Conservation (phyloP, 2,113 vertebrate genomes). For the Formicarius rufipectus region DNA sequence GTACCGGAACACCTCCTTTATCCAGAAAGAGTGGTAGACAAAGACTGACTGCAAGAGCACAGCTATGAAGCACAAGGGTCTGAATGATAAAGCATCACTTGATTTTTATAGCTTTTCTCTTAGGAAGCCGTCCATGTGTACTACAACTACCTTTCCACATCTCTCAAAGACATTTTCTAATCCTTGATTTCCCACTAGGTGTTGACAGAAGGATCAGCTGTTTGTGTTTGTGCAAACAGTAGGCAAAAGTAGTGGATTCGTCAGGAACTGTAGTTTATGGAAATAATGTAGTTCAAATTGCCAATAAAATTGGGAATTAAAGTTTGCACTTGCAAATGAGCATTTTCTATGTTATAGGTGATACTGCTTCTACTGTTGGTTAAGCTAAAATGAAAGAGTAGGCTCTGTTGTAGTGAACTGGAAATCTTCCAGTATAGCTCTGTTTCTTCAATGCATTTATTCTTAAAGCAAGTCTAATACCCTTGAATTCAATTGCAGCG, state of each 20-base stretch:
- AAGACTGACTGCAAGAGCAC: not conserved
- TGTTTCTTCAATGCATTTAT: not conserved
- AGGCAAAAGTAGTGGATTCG: not conserved
- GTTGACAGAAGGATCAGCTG: not conserved
- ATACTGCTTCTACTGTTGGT: not conserved
- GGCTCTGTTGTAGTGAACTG: not conserved
- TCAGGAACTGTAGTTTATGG: not conserved
- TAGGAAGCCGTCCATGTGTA: not conserved
- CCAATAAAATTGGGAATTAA: not conserved
- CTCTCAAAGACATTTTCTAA: not conserved
- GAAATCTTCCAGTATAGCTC: not conserved
- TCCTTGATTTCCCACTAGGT: not conserved
- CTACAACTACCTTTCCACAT: not conserved
- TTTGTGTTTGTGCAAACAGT: not conserved
- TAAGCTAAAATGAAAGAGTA: not conserved
- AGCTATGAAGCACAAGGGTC: not conserved
- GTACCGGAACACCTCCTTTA: not conserved
- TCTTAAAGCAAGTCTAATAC: not conserved
- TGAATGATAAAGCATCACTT: not conserved
- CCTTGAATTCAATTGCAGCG: not conserved
- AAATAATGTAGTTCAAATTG: not conserved
- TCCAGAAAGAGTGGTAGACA: not conserved
- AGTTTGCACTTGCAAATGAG: not conserved
- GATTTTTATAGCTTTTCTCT: conserved; percentile 6
- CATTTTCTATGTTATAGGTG: not conserved